phyloP scores from a whole-genome alignment of 2,797 vertebrate genomes.

The Kryptopterus vitreolus region DNA sequence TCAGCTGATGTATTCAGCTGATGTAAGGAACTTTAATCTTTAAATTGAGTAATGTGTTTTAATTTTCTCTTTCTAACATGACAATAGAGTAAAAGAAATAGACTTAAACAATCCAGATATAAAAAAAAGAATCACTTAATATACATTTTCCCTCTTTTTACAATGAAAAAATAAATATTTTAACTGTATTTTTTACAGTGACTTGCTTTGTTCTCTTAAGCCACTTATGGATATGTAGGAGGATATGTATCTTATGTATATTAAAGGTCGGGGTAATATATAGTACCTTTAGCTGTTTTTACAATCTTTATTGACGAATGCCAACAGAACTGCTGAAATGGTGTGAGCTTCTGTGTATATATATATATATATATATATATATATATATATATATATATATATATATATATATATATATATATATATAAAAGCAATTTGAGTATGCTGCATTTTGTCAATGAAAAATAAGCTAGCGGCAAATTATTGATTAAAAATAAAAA shows the following conservation, averaged over 20 bases:
- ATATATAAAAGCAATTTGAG: neutral
- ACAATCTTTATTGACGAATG: neutral
- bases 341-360: no score
- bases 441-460: neutral
- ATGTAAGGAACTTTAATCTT: no score
- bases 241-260: neutral
- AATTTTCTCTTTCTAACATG: no score
- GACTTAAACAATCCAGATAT: no score
- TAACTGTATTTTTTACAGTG: neutral
- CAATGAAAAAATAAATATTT: neutral
- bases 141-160: neutral
- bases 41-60: no score
- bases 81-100: no score
- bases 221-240: neutral
- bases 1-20: no score
- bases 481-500: neutral
- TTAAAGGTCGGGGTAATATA: neutral
- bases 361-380: no score
- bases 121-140: no score
- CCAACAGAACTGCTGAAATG: neutral
- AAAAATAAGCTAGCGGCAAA: neutral
- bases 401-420: no score
- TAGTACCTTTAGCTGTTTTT: no score
- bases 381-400: no score
- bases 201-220: neutral